These are phyloP conservation scores for Polymixis lichenea DNA, from an alignment of 2,888 invertebrate genomes.

Conservation along the genomic window DNA sequence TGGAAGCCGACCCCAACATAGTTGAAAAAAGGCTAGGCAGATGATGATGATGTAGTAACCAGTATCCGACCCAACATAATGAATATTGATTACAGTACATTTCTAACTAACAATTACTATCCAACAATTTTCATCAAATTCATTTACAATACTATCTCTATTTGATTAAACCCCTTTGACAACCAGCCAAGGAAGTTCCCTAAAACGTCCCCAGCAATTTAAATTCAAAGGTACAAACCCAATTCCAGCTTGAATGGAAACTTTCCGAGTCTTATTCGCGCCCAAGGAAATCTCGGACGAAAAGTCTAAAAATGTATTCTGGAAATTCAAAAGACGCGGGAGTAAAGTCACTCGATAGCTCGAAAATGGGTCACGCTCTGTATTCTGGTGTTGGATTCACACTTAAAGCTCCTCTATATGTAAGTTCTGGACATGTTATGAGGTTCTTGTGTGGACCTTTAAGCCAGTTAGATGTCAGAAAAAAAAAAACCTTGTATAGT, in stretches of 20 bases:
- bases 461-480: background rate
- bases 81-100: background rate
- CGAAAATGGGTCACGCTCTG: slow-evolving; percentile 62
- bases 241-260: slow-evolving; percentile 44
- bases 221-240: slow-evolving; percentile 48
- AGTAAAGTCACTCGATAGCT: slow-evolving; percentile 52
- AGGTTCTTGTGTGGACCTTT: slow-evolving; percentile 26
- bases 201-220: slow-evolving; percentile 26
- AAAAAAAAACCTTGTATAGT: slow-evolving; percentile 8
- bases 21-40: too few species aligned
- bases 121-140: slow-evolving; percentile 5
- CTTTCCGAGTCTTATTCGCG: slow-evolving; percentile 46
- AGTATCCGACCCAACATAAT: background rate
- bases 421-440: slow-evolving; percentile 39
- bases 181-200: background rate
- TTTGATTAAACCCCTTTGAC: slow-evolving; percentile 23
- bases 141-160: background rate
- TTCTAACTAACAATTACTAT: background rate
- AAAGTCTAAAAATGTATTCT: slow-evolving; percentile 47
- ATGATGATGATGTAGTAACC: too few species aligned
- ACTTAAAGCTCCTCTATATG: slow-evolving; percentile 24
- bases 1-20: too few species aligned
- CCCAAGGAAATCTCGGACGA: slow-evolving; percentile 40
- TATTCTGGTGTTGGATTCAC: slow-evolving; percentile 55
- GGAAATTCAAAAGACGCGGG: slow-evolving; percentile 60